These are phyloP conservation scores for Crocuta crocuta DNA, from an alignment of 2,113 vertebrate species.

Conservation along the genomic window DNA sequence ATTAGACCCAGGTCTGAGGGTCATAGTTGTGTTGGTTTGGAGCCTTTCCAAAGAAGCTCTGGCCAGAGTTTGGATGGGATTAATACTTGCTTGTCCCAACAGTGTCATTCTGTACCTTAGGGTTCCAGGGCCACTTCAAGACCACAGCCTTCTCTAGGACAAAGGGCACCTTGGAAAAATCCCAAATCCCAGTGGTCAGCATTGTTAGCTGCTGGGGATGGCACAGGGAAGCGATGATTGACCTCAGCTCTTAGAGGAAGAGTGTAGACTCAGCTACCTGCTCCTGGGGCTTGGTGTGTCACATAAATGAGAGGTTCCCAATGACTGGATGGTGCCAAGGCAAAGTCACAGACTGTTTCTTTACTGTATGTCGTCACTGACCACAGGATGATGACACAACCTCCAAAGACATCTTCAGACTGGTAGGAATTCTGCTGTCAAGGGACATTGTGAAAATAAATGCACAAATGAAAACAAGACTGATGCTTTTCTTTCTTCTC, in stretches of 20 bases:
- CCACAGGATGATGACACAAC: not conserved
- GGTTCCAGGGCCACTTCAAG: not conserved
- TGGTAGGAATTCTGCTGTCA: not conserved
- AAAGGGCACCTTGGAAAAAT: conserved; percentile 69
- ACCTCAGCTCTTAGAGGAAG: conserved; percentile 63
- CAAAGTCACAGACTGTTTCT: conserved; percentile 56
- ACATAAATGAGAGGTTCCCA: not conserved
- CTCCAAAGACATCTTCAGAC: conserved; percentile 36
- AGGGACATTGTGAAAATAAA: not conserved
- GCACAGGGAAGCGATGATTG: conserved; percentile 25
- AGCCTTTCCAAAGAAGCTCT: conserved; percentile 60
- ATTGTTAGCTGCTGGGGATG: not conserved
- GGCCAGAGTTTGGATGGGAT: conserved; percentile 24
- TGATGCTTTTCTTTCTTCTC: conserved; percentile 68
- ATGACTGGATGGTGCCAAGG: conserved; percentile 61
- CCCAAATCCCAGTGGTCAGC: not conserved
- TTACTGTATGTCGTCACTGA: conserved; percentile 53
- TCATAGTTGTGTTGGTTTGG: not conserved
- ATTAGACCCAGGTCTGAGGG: conserved; percentile 54
- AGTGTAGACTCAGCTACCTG: conserved; percentile 61
- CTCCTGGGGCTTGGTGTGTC: conserved; percentile 52
- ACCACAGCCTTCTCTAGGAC: conserved; percentile 48
- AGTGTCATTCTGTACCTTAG: not conserved
- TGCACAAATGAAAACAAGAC: not conserved
- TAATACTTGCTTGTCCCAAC: not conserved